Evolutionary conservation across 2,797 vertebrate genomes (phyloP).

Genomic region (Melanotaenia pygmaea): DNA sequence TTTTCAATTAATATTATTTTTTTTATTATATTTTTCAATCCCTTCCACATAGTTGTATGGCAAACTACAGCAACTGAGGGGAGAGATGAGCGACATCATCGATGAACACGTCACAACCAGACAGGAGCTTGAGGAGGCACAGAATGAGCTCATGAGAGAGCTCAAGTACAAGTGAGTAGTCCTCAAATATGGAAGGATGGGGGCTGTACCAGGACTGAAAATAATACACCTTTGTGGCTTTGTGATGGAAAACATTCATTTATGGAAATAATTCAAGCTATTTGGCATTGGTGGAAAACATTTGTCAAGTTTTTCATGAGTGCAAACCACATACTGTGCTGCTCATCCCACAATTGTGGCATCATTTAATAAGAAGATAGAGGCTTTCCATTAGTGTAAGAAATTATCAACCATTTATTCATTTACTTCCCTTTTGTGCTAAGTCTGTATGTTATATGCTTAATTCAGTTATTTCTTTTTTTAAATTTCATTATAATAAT

Average conservation of each 20-base stretch:
- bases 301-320: neutral
- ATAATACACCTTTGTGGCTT: too few relatives aligned
- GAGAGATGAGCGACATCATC: constrained; percentile 91
- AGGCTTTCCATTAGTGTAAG: too few relatives aligned
- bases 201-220: too few relatives aligned
- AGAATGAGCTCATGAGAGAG: constrained; percentile 95
- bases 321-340: too few relatives aligned
- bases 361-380: too few relatives aligned
- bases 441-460: neutral
- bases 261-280: neutral
- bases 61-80: constrained; percentile 94
- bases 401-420: too few relatives aligned
- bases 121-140: constrained; percentile 96
- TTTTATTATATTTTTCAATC: neutral
- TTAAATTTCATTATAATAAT: neutral
- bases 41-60: constrained; percentile 85
- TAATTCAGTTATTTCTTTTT: neutral
- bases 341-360: too few relatives aligned
- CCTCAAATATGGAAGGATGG: neutral
- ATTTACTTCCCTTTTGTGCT: neutral
- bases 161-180: constrained; percentile 94
- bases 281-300: neutral
- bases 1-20: neutral
- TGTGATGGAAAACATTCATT: neutral
- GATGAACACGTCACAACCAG: constrained; percentile 92